Base-by-base conservation (phyloP, 2,113 vertebrate species). In the Ochotona princeps region DNA sequence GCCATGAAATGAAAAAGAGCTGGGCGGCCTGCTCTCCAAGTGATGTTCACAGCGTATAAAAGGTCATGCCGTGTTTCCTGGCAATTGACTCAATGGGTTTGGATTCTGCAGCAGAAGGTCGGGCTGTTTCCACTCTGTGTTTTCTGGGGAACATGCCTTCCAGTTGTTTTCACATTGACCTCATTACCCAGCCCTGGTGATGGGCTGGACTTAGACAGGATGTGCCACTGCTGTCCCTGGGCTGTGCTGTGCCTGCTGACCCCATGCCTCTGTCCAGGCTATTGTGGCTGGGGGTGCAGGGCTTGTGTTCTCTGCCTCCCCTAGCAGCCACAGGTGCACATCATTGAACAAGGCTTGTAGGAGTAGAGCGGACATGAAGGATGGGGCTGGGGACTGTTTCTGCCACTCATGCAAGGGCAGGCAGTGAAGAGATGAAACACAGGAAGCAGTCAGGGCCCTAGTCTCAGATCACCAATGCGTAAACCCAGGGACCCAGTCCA, bases 51-150 rank as follows among this genome's bases (percentile, higher is more conserved):
- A 99, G 98, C 98, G 98, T 99, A 98, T 98, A 98, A 99, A 99
- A 99, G 99, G 99, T 99, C 99, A 98, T 98, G 98, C 99, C 99
- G 98, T 99, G 99, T 99, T 99, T 99, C 99, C 99, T 98, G 98
- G 99, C 99, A 99, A 99, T 99, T 99, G 99, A 99, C 99, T 99
- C 98, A 96, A 98, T 99, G 99, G 98, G 98, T 99, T 99, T 99
- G 98, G 98, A 99, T 98, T 98, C 98, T 98, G 98, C 98, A 98
- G 97, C 98, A 98, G 98, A 99, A 98, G 99, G 99, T 98, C 88
- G 91, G 98, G 98, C 98, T 96, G 96, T 98, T 98, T 98, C 97
- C 97, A 98, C 98, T 98, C 98, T 98, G 97, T 98, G 98, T 99
- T 99, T 99, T 98, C 98, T 97, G 97, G 98, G 98, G 98, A 99